Percentiles rank a stretch among this genome's conserved stretches.
Evolutionary conservation across 2,888 invertebrate species (phyloP).

Genomic region (Dascillus cervinus): DNA sequence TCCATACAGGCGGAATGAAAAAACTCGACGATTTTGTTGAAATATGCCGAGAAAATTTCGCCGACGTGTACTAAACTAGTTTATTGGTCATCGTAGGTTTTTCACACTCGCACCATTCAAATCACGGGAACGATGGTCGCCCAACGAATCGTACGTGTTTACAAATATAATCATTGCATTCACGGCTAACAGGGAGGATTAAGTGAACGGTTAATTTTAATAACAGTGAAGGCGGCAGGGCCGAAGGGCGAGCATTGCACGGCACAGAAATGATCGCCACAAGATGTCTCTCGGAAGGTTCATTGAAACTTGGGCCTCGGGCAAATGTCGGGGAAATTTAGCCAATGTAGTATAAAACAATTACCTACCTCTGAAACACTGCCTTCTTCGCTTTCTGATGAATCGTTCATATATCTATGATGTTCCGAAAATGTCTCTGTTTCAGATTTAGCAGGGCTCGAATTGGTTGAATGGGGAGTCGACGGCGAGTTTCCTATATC

Average conservation of each 20-base stretch:
- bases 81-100: no score
- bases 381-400: slow-evolving; percentile 93
- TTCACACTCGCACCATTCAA: no score
- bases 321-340: slow-evolving; percentile 29
- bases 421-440: slow-evolving; percentile 82
- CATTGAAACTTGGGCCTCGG: slow-evolving; percentile 43
- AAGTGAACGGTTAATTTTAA: slow-evolving; percentile 3
- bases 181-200: slow-evolving; percentile 1
- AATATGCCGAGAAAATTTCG: no score
- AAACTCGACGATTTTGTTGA: no score
- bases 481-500: slow-evolving; percentile 63
- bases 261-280: slow-evolving; percentile 34
- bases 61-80: no score
- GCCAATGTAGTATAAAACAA: slow-evolving; percentile 27
- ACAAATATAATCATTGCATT: neutral
- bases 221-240: slow-evolving; percentile 7
- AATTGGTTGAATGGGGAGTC: slow-evolving; percentile 74
- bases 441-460: slow-evolving; percentile 76
- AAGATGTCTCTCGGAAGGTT: slow-evolving; percentile 63
- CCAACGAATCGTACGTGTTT: no score
- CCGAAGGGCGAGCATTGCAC: slow-evolving; percentile 17
- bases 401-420: slow-evolving; percentile 85
- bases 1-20: no score
- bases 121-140: no score
- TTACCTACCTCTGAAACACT: slow-evolving; percentile 87